phyloP scores from a whole-genome alignment of 2,113 vertebrate species.

The Ictalurus furcatus region DNA sequence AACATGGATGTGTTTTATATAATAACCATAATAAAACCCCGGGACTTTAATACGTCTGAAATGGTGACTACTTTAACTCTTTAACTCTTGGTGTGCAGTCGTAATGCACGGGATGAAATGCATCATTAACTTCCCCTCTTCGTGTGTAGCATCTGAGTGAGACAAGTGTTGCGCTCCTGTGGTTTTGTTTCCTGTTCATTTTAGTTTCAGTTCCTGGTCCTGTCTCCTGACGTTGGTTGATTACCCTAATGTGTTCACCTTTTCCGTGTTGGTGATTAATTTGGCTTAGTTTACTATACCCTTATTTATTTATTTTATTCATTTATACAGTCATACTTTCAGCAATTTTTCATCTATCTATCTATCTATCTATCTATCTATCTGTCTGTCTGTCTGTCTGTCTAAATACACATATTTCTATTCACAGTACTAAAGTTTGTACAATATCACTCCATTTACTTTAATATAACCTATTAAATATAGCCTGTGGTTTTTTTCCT shows the following conservation, averaged over 20 bases:
- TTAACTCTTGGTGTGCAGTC: neutral
- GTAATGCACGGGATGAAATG: neutral
- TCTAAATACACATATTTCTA: too few species aligned
- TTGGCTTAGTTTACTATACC: too few species aligned
- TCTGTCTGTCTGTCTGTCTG: too few species aligned
- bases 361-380: too few species aligned
- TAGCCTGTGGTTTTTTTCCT: too few species aligned
- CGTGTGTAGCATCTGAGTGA: neutral
- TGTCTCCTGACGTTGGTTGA: neutral
- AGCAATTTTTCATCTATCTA: neutral
- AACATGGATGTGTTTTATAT: neutral
- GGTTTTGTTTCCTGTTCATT: neutral
- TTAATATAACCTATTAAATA: too few species aligned
- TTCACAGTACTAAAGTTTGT: too few species aligned
- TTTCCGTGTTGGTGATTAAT: neutral
- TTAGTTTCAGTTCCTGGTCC: neutral
- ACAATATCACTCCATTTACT: too few species aligned
- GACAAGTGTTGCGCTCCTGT: neutral
- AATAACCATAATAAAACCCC: neutral
- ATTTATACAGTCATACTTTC: neutral
- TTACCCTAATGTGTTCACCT: neutral
- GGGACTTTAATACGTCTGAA: neutral
- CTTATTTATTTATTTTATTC: neutral
- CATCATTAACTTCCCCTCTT: neutral
- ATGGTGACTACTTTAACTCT: neutral